Conservation (phyloP, 1,140 invertebrate species). For the Bombus sibiricus region DNA sequence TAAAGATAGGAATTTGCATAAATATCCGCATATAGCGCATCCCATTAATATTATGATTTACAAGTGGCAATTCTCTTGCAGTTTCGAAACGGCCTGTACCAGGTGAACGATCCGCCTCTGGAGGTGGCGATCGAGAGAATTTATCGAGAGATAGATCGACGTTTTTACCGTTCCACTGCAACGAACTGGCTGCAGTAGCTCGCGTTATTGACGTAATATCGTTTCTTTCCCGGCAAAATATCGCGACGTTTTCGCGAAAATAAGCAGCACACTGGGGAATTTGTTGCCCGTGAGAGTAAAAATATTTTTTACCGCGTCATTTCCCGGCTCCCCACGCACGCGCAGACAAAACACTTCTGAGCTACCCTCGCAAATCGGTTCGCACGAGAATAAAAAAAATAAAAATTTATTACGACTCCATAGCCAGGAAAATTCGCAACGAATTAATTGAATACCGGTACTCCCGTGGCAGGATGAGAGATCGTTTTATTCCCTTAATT, state of each 20-base stretch:
- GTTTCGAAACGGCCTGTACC: background rate
- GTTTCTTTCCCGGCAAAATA: constrained; percentile 28
- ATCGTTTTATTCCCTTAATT: background rate
- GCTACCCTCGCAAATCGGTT: background rate
- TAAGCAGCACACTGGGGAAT: constrained; percentile 15
- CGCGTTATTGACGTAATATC: constrained; percentile 30
- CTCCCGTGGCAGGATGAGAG: background rate
- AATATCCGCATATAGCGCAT: background rate
- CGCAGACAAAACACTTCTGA: background rate
- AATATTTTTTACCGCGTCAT: constrained; percentile 22
- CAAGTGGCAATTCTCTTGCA: background rate
- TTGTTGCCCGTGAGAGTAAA: background rate
- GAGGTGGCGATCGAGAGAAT: background rate
- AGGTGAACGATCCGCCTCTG: background rate
- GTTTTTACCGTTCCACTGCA: constrained; percentile 1
- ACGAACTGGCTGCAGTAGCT: constrained; percentile 8
- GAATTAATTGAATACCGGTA: background rate
- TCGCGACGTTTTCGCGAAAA: constrained; percentile 4
- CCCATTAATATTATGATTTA: background rate
- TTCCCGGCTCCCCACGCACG: too few species aligned
- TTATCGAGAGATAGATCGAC: constrained; percentile 7
- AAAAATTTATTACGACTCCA: background rate
- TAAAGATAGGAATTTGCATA: constrained; percentile 2
- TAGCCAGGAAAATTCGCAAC: background rate
- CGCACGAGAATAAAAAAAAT: background rate